Evolutionary conservation across 1,140 invertebrate species (phyloP).

Genomic region (Tetramorium simillimum): DNA sequence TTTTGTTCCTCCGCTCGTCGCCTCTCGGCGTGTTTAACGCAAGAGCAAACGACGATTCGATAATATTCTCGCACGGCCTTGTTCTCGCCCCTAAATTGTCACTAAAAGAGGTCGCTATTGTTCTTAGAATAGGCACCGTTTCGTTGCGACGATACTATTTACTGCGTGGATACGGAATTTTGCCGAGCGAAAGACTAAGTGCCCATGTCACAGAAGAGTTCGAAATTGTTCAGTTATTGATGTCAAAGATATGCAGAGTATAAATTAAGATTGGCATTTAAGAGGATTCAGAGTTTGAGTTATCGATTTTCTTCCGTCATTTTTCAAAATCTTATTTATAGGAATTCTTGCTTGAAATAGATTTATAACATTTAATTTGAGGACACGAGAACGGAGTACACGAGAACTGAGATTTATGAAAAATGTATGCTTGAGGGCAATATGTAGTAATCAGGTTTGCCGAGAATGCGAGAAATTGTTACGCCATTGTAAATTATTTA

Average conservation of each 20-base stretch:
- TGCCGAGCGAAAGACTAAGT: background rate
- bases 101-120: background rate
- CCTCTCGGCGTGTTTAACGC: background rate
- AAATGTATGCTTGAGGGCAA: background rate
- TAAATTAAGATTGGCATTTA: background rate
- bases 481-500: background rate
- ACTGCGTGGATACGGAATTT: background rate
- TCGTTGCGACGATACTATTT: background rate
- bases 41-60: background rate
- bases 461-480: constrained; percentile 8
- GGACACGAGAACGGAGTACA: background rate
- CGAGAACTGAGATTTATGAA: background rate
- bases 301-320: background rate
- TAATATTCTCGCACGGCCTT: background rate
- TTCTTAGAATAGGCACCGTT: background rate
- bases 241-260: background rate
- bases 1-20: constrained; percentile 27
- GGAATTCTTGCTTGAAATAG: background rate
- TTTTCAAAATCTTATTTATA: background rate
- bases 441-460: background rate
- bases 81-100: background rate
- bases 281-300: background rate
- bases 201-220: background rate
- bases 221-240: background rate
- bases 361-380: background rate